These are phyloP conservation scores for Berghia stephanieae DNA, from an alignment of 1,140 invertebrate genomes.

Conservation along the genomic window DNA sequence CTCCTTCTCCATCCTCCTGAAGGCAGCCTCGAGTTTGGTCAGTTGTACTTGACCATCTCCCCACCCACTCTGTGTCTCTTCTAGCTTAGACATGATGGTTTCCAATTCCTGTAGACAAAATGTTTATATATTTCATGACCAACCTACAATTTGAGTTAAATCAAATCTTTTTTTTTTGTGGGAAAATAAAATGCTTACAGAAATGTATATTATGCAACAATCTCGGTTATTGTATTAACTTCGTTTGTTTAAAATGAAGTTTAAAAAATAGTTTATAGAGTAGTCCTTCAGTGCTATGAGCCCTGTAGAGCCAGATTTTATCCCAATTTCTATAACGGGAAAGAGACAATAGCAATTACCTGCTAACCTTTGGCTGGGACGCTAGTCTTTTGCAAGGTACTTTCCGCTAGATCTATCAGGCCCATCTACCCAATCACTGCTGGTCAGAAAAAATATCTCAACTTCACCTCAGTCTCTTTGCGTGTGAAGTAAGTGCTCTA, in stretches of 20 bases:
- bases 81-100: constrained; percentile 43
- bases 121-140: background rate
- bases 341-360: no score
- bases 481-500: no score
- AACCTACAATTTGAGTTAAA: background rate
- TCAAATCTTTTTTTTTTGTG: background rate
- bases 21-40: constrained; percentile 39
- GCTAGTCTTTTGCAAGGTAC: no score
- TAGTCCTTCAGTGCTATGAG: background rate
- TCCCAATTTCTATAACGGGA: no score
- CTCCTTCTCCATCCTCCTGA: constrained; percentile 48
- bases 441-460: no score
- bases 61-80: constrained; percentile 47
- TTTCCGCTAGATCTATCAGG: no score
- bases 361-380: no score
- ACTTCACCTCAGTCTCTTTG: no score
- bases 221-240: background rate
- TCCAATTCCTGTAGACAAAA: constrained; percentile 50
- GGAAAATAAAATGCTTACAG: no score
- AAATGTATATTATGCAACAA: background rate
- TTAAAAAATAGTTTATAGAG: background rate
- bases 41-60: constrained; percentile 38
- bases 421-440: no score
- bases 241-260: background rate
- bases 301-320: no score